Percentiles rank a stretch among this genome's conserved stretches.
Evolutionary conservation across 2,888 invertebrate genomes (phyloP).

Genomic region (Epicampocera succincta): DNA sequence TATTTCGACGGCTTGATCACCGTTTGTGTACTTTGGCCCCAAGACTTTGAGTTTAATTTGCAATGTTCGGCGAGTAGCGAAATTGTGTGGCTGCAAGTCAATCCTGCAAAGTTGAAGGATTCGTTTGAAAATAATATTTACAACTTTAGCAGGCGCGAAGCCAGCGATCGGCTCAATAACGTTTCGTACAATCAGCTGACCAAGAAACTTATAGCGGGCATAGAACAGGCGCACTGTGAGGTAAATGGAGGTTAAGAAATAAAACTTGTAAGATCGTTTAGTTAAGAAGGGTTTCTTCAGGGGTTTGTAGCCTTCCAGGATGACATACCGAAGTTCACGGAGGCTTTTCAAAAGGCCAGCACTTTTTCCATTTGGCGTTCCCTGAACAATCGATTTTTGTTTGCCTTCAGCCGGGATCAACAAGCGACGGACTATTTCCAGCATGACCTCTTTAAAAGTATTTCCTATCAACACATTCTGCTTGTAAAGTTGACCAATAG

Average conservation of each 20-base stretch:
- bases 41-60: constrained; percentile 52
- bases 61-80: not conserved
- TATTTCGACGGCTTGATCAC: constrained; percentile 64
- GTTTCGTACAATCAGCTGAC: constrained; percentile 49
- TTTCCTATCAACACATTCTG: not conserved
- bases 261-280: not conserved
- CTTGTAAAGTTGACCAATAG: too few species aligned
- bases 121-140: constrained; percentile 59
- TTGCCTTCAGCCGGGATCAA: constrained; percentile 72
- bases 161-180: constrained; percentile 23
- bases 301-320: constrained; percentile 76
- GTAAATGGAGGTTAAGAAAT: constrained; percentile 19
- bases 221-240: constrained; percentile 69
- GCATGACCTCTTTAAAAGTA: constrained; percentile 74
- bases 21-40: constrained; percentile 66
- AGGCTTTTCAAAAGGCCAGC: constrained; percentile 74
- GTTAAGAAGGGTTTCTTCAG: constrained; percentile 20
- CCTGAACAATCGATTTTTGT: constrained; percentile 73
- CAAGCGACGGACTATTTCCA: constrained; percentile 64
- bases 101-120: constrained; percentile 33
- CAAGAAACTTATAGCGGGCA: constrained; percentile 64
- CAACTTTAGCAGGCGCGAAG: constrained; percentile 42
- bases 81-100: constrained; percentile 56
- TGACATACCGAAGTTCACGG: constrained; percentile 74
- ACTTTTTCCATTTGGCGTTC: constrained; percentile 76